Evolutionary conservation across 1,140 invertebrate species (phyloP).

Genomic region (Choristoneura fumiferana): DNA sequence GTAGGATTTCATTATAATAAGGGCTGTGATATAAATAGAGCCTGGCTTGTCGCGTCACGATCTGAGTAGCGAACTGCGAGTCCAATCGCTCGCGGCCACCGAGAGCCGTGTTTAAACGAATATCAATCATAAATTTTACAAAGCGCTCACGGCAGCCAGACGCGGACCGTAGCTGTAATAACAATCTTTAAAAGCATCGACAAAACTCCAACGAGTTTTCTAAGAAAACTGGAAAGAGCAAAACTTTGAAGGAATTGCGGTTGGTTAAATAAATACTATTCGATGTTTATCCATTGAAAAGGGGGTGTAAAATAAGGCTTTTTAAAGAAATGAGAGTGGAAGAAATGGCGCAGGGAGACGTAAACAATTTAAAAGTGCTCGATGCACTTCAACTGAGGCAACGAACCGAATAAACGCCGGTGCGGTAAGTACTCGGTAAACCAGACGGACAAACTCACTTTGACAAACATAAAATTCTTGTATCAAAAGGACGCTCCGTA

Average conservation of each 20-base stretch:
- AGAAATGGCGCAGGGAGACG: constrained; percentile 41
- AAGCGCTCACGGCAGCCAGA: constrained; percentile 19
- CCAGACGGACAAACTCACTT: constrained; percentile 25
- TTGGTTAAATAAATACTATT: constrained; percentile 9
- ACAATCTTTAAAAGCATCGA: constrained; percentile 8
- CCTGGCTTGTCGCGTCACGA: constrained; percentile 27
- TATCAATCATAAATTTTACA: constrained; percentile 31
- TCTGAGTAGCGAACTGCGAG: constrained; percentile 26
- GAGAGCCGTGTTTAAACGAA: constrained; percentile 26
- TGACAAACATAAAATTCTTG: constrained; percentile 25
- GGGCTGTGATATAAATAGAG: constrained; percentile 2
- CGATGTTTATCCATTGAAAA: constrained; percentile 25
- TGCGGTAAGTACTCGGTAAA: constrained; percentile 2
- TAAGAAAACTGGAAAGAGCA: not conserved
- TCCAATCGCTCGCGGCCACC: constrained; percentile 22
- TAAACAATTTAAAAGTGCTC: constrained; percentile 56
- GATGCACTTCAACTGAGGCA: constrained; percentile 50
- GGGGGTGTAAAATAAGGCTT: constrained; percentile 29
- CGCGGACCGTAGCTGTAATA: not conserved
- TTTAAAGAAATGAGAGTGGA: constrained; percentile 31
- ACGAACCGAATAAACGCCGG: constrained; percentile 46
- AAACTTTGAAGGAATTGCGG: constrained; percentile 1
- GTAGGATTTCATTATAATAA: not conserved
- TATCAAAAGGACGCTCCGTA: constrained; percentile 30
- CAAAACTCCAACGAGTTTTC: too few species aligned